These are phyloP conservation scores for Rhagonycha lutea DNA, from an alignment of 2,888 invertebrate species.

Conservation along the genomic window DNA sequence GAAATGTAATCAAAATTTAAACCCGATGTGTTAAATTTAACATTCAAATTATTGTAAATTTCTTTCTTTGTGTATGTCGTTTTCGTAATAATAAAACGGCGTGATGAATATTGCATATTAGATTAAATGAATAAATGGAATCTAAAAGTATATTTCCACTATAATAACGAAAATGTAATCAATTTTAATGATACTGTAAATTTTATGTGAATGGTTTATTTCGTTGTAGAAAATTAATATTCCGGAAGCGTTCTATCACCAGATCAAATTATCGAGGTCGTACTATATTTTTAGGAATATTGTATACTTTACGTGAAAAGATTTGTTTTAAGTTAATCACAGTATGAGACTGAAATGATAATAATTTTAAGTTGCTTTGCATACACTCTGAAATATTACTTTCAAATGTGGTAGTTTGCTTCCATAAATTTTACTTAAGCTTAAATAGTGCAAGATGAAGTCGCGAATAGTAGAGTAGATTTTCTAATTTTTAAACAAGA, in stretches of 20 bases:
- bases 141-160: not conserved
- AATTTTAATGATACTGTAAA: not conserved
- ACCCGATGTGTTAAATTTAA: not conserved
- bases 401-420: not conserved
- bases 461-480: not conserved
- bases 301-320: not conserved
- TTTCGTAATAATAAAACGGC: not conserved
- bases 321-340: too few species aligned
- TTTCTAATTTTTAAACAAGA: not conserved
- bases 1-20: not conserved
- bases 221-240: not conserved
- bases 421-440: not conserved
- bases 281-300: not conserved
- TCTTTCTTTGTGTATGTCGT: not conserved
- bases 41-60: not conserved
- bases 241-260: not conserved
- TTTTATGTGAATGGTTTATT: not conserved
- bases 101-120: not conserved
- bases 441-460: not conserved
- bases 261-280: not conserved
- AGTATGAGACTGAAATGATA: too few species aligned
- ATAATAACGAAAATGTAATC: not conserved
- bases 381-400: not conserved
- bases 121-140: not conserved
- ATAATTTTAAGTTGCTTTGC: not conserved